These are phyloP conservation scores for Agrilus mali DNA, from an alignment of 2,888 invertebrate species.

Conservation along the genomic window DNA sequence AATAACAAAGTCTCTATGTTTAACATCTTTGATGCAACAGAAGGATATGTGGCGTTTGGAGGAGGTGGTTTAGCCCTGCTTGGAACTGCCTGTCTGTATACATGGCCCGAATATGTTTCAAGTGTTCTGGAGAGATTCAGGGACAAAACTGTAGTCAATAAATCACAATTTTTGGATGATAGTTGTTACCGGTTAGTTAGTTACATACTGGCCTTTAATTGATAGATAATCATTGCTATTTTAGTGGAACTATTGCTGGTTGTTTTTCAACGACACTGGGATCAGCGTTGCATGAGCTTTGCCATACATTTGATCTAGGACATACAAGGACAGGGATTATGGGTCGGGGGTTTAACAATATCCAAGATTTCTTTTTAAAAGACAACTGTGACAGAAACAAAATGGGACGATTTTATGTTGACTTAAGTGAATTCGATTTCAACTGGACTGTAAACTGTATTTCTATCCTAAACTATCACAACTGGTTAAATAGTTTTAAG, in stretches of 20 bases:
- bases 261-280: conserved; percentile 87
- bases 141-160: conserved; percentile 54
- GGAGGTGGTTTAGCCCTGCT: conserved; percentile 86
- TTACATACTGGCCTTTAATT: conserved; percentile 4
- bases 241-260: conserved; percentile 67
- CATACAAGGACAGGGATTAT: conserved; percentile 86
- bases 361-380: conserved; percentile 60
- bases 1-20: conserved; percentile 49
- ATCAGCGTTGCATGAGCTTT: conserved; percentile 84
- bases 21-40: conserved; percentile 53
- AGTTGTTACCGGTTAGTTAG: conserved; percentile 65
- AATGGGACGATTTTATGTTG: not conserved
- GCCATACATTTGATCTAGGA: conserved; percentile 88
- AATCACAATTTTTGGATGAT: conserved; percentile 70
- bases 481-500: conserved; percentile 33
- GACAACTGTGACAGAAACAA: not conserved
- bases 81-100: conserved; percentile 79
- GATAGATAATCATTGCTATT: conserved; percentile 6
- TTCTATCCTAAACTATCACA: conserved; percentile 51
- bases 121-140: conserved; percentile 51
- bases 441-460: conserved; percentile 52
- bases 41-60: conserved; percentile 81
- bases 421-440: conserved; percentile 23
- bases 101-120: conserved; percentile 67
- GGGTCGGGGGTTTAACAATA: conserved; percentile 80